phyloP scores from a whole-genome alignment of 2,113 vertebrate species.

The Cygnus atratus region DNA sequence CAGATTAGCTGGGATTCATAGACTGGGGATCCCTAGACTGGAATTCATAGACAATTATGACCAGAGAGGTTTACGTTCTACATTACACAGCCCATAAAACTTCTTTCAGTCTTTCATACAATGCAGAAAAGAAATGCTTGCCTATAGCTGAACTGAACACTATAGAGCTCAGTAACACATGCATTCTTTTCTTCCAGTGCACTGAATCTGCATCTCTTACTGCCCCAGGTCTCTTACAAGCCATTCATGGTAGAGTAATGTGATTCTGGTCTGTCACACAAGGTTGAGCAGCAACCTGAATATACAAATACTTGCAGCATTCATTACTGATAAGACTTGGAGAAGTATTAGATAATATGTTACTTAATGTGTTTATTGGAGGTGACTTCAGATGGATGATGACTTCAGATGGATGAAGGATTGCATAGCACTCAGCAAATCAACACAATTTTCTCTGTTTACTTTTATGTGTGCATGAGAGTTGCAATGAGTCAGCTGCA shows the following conservation, averaged over 20 bases:
- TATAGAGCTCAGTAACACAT: not conserved
- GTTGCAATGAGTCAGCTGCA: conserved; percentile 3
- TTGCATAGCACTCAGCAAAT: conserved; percentile 18
- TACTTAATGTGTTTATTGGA: conserved; percentile 25
- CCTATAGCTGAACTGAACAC: not conserved
- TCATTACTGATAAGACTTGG: conserved; percentile 35
- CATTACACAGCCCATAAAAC: conserved; percentile 38
- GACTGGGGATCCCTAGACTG: not conserved
- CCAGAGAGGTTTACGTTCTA: conserved; percentile 6
- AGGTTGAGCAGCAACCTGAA: conserved; percentile 23
- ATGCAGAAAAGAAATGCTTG: not conserved
- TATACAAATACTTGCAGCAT: conserved; percentile 21
- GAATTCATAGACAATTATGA: not conserved
- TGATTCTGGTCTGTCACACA: conserved; percentile 23
- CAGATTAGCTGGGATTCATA: not conserved
- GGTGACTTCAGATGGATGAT: not conserved
- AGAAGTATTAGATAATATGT: conserved; percentile 24
- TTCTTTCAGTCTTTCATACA: not conserved
- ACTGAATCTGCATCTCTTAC: not conserved
- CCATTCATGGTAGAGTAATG: not conserved
- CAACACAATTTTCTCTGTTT: not conserved
- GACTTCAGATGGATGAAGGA: not conserved
- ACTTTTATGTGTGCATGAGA: not conserved
- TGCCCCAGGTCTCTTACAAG: not conserved
- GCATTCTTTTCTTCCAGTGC: not conserved